Base-by-base conservation (phyloP, 2,113 vertebrate genomes). In the Mirounga angustirostris region DNA sequence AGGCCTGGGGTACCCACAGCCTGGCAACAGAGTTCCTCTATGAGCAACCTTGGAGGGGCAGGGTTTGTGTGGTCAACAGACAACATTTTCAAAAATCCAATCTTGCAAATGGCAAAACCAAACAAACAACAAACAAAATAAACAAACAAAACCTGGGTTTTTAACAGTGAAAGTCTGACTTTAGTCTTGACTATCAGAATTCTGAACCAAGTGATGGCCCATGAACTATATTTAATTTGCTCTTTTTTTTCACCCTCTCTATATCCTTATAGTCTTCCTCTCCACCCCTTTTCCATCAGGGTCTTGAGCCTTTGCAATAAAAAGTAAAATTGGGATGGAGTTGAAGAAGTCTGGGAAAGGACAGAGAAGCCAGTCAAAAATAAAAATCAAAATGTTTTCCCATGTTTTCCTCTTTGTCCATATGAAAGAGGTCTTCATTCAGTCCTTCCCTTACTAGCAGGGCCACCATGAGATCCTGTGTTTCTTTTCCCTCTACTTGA, bases 341-440 rank as follows among this genome's bases (percentile, higher is more conserved):
- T 33, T 86, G 54, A 61, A 93, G 36, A 59, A 12, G 15, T 84
- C 79, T 84, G 33, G 89, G 79, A 93, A 96, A 94, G n/a, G 95
- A 76, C 56, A 95, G 71, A 69, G 54, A 84, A 92, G 18, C 36
- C 36, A 58, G 50, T 86, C 18, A 88, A 90, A 94, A 93, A 93
- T 33, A 4, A n/a, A 90, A 90, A 71, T 87, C 30, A 93, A 91
- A 89, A 54, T 19, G 11, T 73, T 21, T 95, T 76, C n/a, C 24
- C 14, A 6, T 59, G 4, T 21, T 71, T 86, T 65, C 43, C 16
- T 94, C 54, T 56, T 33, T 8, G 36, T 7, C 54, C 6, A 10
- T 2, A 11, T 1, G 33, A 91, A 69, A 33, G 1, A 54, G 67
- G 50, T 84, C 82, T 95, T 90, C 22, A 14, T 11, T 69, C 1